These are phyloP conservation scores for Batillaria attramentaria DNA, from an alignment of 1,140 invertebrate genomes.

Conservation along the genomic window DNA sequence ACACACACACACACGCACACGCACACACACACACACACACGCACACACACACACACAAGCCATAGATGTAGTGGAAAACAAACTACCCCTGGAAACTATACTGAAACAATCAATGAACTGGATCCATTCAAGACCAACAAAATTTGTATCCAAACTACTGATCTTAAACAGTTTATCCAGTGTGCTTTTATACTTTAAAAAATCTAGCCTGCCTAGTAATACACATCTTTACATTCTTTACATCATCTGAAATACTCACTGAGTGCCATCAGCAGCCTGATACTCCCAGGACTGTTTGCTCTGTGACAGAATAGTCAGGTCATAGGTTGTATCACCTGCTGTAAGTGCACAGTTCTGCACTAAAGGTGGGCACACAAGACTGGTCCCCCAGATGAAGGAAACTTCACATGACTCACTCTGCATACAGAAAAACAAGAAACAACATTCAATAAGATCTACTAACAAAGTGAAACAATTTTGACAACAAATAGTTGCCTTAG, in stretches of 20 bases:
- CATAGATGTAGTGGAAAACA: neutral
- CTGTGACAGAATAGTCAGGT: slow-evolving; percentile 56
- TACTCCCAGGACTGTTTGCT: slow-evolving; percentile 55
- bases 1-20: neutral
- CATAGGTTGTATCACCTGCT: slow-evolving; percentile 51
- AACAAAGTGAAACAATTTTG: no score
- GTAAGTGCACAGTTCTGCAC: slow-evolving; percentile 49
- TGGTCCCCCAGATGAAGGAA: slow-evolving; percentile 66
- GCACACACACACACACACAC: neutral
- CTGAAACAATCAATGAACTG: no score
- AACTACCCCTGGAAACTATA: no score
- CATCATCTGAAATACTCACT: no score
- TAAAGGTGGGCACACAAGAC: slow-evolving; percentile 58
- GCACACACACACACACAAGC: neutral
- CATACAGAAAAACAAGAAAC: slow-evolving; percentile 15
- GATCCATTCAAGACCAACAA: no score
- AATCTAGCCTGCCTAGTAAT: no score
- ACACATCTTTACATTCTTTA: no score
- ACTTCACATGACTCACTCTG: slow-evolving; percentile 55
- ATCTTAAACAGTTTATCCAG: no score
- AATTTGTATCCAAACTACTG: no score
- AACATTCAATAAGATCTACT: neutral
- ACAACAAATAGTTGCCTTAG: no score
- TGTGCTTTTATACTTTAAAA: no score
- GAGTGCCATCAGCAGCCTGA: neutral